Percentiles rank a stretch among this genome's conserved stretches.
Conservation (phyloP, 30 jellyfish, hydroid and myxozoan genomes). For the Cassiopea andromeda region DNA sequence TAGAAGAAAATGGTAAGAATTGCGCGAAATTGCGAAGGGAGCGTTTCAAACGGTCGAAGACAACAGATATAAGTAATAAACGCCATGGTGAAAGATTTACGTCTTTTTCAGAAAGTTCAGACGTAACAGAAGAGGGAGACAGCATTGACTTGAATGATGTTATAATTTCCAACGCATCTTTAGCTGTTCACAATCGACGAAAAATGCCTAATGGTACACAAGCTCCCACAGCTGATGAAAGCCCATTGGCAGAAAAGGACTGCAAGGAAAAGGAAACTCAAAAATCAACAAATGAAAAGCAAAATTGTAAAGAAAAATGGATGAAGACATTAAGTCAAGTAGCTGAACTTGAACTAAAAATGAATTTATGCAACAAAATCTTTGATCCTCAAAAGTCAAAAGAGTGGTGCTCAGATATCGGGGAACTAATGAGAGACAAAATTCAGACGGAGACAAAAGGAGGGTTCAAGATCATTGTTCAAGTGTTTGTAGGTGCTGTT, state of each 20-base stretch:
- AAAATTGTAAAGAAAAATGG: background rate
- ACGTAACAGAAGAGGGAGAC: slow-evolving; percentile 34
- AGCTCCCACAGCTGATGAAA: background rate
- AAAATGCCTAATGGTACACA: background rate
- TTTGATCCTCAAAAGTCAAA: slow-evolving; percentile 60
- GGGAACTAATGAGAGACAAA: slow-evolving; percentile 62
- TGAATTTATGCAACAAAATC: slow-evolving; percentile 20
- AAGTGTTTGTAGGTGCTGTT: slow-evolving; percentile 80
- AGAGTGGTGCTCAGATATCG: slow-evolving; percentile 58
- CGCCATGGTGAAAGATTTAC: slow-evolving; percentile 13
- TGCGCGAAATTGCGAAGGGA: slow-evolving; percentile 29
- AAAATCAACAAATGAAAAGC: background rate
- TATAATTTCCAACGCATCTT: slow-evolving; percentile 28
- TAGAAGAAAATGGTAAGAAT: slow-evolving; percentile 14
- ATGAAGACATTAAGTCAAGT: background rate
- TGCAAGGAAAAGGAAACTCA: background rate
- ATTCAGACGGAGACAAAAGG: slow-evolving; percentile 63
- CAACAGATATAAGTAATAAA: slow-evolving; percentile 12
- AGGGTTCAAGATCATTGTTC: slow-evolving; percentile 75
- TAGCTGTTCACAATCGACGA: slow-evolving; percentile 40
- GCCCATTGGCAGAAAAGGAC: background rate
- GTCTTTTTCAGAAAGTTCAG: slow-evolving; percentile 51
- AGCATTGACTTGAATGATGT: slow-evolving; percentile 17
- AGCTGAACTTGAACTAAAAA: slow-evolving; percentile 30
- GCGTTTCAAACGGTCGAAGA: slow-evolving; percentile 34